These are phyloP conservation scores for Steinernema hermaphroditum DNA, from an alignment of 2,888 invertebrate species.

Conservation along the genomic window DNA sequence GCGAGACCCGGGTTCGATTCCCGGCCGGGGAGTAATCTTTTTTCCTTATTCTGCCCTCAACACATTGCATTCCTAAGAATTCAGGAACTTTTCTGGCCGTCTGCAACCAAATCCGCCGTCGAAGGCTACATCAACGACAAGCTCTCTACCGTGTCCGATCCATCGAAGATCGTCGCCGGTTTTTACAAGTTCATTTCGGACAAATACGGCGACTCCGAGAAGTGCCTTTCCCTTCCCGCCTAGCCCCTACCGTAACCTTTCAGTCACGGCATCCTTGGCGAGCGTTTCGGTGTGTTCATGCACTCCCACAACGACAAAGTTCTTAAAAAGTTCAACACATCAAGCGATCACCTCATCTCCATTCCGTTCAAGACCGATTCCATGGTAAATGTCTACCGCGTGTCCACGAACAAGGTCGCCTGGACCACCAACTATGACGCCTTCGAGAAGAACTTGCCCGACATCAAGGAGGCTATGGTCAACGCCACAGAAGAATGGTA, in stretches of 20 bases:
- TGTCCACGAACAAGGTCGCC: not conserved
- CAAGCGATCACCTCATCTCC: not conserved
- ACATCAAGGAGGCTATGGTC: not conserved
- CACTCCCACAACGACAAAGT: not conserved
- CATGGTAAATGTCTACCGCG: conserved; percentile 11
- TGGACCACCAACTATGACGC: not conserved
- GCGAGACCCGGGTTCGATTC: no score
- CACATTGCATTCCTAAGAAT: no score
- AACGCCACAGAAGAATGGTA: conserved; percentile 8
- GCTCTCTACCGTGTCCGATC: not conserved
- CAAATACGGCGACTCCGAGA: conserved; percentile 16
- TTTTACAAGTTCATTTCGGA: not conserved
- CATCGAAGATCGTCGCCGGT: not conserved
- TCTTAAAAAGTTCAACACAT: not conserved
- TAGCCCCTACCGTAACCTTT: not conserved
- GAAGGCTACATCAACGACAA: not conserved
- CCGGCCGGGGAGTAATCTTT: no score
- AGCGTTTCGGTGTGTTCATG: conserved; percentile 21
- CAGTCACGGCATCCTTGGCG: not conserved
- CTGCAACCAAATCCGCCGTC: not conserved
- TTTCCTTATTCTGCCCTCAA: no score
- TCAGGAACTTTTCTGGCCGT: conserved; percentile 6
- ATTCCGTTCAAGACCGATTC: not conserved
- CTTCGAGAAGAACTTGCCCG: not conserved
- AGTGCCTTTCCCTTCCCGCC: not conserved